Conservation (phyloP, 2,888 invertebrate species). For the Heliothis peltigera region DNA sequence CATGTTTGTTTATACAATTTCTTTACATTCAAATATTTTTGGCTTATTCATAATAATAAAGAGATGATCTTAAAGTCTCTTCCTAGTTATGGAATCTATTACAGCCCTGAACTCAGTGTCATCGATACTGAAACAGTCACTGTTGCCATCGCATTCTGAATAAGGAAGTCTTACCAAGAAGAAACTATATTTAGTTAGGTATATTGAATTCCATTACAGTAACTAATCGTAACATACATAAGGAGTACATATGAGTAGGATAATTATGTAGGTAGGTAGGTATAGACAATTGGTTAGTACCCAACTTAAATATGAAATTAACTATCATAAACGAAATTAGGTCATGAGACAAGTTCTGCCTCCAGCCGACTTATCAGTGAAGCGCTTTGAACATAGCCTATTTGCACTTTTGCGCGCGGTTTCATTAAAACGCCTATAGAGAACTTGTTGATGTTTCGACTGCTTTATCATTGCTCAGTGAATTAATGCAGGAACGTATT, state of each 20-base stretch:
- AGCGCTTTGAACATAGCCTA: no score
- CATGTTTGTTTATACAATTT: no score
- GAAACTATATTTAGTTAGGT: neutral
- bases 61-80: neutral
- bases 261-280: no score
- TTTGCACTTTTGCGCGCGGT: no score
- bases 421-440: neutral
- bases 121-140: neutral
- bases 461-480: neutral
- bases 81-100: neutral
- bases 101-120: neutral
- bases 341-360: neutral
- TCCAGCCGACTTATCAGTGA: neutral
- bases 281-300: no score
- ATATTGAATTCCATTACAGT: slow-evolving; percentile 10
- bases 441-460: neutral
- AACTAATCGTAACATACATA: neutral
- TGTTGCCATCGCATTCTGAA: neutral
- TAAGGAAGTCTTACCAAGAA: neutral
- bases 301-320: no score
- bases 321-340: no score
- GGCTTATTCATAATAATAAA: neutral
- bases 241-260: neutral
- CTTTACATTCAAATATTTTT: no score
- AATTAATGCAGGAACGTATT: neutral